Evolutionary conservation across 2,113 vertebrate species (phyloP), one percentile per base, ranked within the genome.

Genomic region (Alethe castanea): DNA sequence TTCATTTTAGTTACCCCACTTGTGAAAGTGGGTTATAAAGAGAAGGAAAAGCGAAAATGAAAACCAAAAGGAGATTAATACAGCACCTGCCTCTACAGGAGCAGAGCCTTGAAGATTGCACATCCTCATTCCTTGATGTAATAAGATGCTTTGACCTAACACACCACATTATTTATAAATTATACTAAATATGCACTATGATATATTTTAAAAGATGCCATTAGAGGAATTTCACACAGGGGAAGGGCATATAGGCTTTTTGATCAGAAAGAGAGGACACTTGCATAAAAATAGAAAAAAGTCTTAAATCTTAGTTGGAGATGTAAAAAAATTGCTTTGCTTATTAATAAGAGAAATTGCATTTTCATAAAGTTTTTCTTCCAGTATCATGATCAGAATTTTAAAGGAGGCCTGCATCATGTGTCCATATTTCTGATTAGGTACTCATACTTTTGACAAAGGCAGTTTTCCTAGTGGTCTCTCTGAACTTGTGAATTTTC

Each of bases 141-240:
- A 86, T 53, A 57, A 81, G 69, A 91, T 79, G 38, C 81, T 90
- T 64, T 95, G 88, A 95, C 86, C 90, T 88, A 92, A 86, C 8
- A 59, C 22, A 86, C 44, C 64, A 53, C 52, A 92, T 96, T 95
- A 93, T 94, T 96, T 96, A 94, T 95, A 93, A 94, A 94, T 97
- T 81, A 91, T 79, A 96, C 84, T 86, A 90, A 96, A 94, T 83
- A 94, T 77, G 86, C 79, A 72, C 95, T 89, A 26, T 86, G 80
- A 93, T 82, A 93, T 40, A 86, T 85, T 93, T 94, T 66, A 94
- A 94, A 96, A 81, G 38, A 87, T 61, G 36, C 26, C 45, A 89
- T 93, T 94, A 95, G 92, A 94, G 73, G 60, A 92, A 88, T 40
- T 83, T 86, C 47, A 91, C 2, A 6, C 16, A 14, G 38, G 47